Percentiles rank a stretch among this genome's conserved stretches.
Conservation (phyloP, 1,140 invertebrate species). For the Penaeus chinensis region DNA sequence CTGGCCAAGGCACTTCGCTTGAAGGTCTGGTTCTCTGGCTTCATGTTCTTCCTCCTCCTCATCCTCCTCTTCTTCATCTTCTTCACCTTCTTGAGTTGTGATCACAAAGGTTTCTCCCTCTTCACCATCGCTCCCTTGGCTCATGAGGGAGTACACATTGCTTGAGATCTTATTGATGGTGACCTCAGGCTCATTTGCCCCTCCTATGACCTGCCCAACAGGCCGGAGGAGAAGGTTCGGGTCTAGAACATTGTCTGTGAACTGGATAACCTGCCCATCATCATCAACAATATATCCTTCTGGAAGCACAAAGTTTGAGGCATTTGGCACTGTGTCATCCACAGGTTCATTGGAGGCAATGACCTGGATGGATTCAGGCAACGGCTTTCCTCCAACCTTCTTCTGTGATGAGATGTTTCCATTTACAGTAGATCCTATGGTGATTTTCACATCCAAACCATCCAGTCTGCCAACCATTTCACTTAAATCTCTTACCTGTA, state of each 20-base stretch:
- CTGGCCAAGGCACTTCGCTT: not conserved
- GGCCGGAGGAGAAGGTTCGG: slow-evolving; percentile 38
- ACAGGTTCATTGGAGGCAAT: slow-evolving; percentile 44
- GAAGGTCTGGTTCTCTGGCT: not conserved
- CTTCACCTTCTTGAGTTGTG: slow-evolving; percentile 41
- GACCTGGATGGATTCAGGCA: slow-evolving; percentile 46
- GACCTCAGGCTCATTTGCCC: slow-evolving; percentile 28
- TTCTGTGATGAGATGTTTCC: not conserved
- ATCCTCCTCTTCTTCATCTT: slow-evolving; percentile 28
- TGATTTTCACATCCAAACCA: not conserved
- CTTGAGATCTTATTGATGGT: slow-evolving; percentile 51
- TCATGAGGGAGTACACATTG: slow-evolving; percentile 50
- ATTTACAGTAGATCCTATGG: not conserved
- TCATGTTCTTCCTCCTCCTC: not conserved
- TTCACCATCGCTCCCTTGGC: slow-evolving; percentile 38
- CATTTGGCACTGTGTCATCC: slow-evolving; percentile 22
- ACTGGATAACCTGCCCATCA: slow-evolving; percentile 32
- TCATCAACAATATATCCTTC: slow-evolving; percentile 47
- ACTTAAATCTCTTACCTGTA: not conserved
- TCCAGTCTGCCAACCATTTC: slow-evolving; percentile 3
- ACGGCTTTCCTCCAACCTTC: slow-evolving; percentile 18
- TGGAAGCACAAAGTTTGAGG: slow-evolving; percentile 44
- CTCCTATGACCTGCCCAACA: slow-evolving; percentile 23
- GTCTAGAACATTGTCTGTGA: slow-evolving; percentile 41
- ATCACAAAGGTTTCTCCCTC: slow-evolving; percentile 49